phyloP scores from a whole-genome alignment of 2,888 invertebrate species.

The Cryptocheilus praepositus region DNA sequence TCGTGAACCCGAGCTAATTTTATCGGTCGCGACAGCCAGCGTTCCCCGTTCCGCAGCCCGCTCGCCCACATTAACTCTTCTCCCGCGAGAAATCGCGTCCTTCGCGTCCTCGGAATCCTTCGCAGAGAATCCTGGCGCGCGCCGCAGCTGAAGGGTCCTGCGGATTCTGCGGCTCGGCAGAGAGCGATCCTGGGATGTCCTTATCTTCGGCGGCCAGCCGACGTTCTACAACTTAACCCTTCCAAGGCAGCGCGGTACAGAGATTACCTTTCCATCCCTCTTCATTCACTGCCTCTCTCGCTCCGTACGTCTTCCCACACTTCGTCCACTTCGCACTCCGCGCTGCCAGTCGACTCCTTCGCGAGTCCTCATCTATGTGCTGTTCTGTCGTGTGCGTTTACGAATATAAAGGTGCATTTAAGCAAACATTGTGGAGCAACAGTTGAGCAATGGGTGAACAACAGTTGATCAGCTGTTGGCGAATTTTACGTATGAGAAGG shows the following conservation, averaged over 20 bases:
- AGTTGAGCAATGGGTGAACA: too few species aligned
- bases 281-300: constrained; percentile 29
- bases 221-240: constrained; percentile 73
- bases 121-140: constrained; percentile 21
- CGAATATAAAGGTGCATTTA: too few species aligned
- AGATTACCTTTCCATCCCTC: constrained; percentile 57
- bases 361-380: too few species aligned
- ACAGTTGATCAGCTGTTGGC: too few species aligned
- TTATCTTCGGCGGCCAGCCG: constrained; percentile 71
- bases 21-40: constrained; percentile 15
- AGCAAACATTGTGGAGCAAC: too few species aligned
- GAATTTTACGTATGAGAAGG: too few species aligned
- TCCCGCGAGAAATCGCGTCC: constrained; percentile 13
- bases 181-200: constrained; percentile 60
- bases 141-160: constrained; percentile 49
- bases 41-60: not conserved
- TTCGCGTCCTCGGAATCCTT: constrained; percentile 34
- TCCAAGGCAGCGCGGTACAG: constrained; percentile 58
- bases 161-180: constrained; percentile 67
- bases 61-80: not conserved
- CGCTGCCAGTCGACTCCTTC: too few species aligned
- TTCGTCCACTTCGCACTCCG: not conserved
- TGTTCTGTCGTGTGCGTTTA: too few species aligned
- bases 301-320: constrained; percentile 13
- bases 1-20: not conserved